A percentile compares a stretch with the other conserved stretches of the same genome.
Conservation (phyloP, 2,888 invertebrate genomes). For the Crematogaster levior region DNA sequence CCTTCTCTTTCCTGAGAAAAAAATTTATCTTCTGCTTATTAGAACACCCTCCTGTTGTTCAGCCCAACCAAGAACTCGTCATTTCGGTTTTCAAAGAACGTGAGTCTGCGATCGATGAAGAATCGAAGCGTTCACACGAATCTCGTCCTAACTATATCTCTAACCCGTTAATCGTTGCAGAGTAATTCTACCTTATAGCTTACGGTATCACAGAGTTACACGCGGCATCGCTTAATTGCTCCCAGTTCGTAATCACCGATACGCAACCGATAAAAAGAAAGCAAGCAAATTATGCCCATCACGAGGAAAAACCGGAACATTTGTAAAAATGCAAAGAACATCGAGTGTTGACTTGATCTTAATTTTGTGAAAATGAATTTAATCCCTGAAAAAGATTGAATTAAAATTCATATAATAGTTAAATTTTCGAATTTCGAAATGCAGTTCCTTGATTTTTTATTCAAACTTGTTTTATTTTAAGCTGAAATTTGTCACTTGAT, state of each 20-base stretch:
- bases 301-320: slow-evolving; percentile 37
- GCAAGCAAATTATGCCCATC: slow-evolving; percentile 49
- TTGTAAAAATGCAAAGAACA: slow-evolving; percentile 59
- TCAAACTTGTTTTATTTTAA: not conserved
- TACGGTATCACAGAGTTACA: slow-evolving; percentile 85
- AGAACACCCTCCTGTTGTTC: slow-evolving; percentile 22
- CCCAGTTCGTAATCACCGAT: slow-evolving; percentile 73
- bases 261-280: slow-evolving; percentile 63
- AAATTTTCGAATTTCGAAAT: not conserved
- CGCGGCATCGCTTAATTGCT: slow-evolving; percentile 81
- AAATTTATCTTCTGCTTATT: not conserved
- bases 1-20: slow-evolving; percentile 22
- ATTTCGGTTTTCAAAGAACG: slow-evolving; percentile 41
- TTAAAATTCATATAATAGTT: not conserved
- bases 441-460: not conserved
- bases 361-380: no score
- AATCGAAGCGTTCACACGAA: slow-evolving; percentile 63
- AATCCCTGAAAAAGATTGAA: not conserved
- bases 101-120: slow-evolving; percentile 54
- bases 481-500: not conserved
- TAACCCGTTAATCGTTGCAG: slow-evolving; percentile 76
- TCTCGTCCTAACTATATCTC: slow-evolving; percentile 54
- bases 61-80: slow-evolving; percentile 17
- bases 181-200: slow-evolving; percentile 85
- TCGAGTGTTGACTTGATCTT: no score